Conservation (phyloP, 2,888 invertebrate genomes). For the Cosmia pyralina region DNA sequence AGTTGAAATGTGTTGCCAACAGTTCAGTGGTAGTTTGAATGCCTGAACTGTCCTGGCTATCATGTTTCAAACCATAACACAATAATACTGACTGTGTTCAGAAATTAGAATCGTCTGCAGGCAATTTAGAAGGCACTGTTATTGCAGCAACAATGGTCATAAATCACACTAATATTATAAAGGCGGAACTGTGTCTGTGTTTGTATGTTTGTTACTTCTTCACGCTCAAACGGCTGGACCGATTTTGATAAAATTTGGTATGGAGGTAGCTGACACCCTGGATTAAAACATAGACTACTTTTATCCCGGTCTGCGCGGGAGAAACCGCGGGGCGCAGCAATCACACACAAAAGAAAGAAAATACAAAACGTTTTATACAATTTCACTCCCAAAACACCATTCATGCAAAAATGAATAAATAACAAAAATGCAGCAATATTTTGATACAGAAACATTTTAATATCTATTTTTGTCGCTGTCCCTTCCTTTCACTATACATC, state of each 20-base stretch:
- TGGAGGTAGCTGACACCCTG: too few relatives aligned
- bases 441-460: slow-evolving; percentile 13
- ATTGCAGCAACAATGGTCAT: too few relatives aligned
- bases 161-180: too few relatives aligned
- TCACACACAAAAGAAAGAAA: not conserved
- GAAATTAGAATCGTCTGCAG: not conserved
- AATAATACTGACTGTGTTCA: not conserved
- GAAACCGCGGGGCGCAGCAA: too few relatives aligned
- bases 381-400: not conserved
- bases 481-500: slow-evolving; percentile 34
- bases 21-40: not conserved
- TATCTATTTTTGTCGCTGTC: slow-evolving; percentile 25
- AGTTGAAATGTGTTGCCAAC: not conserved
- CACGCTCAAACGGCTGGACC: too few relatives aligned
- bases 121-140: not conserved
- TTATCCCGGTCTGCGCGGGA: too few relatives aligned
- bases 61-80: not conserved
- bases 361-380: not conserved
- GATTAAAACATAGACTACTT: too few relatives aligned
- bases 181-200: too few relatives aligned
- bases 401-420: slow-evolving; percentile 7
- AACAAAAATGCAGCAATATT: slow-evolving; percentile 22
- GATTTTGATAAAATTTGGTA: too few relatives aligned
- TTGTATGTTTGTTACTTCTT: too few relatives aligned
- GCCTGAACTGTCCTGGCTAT: not conserved